phyloP scores from a whole-genome alignment of 2,888 invertebrate species.

The Callosobruchus maculatus region DNA sequence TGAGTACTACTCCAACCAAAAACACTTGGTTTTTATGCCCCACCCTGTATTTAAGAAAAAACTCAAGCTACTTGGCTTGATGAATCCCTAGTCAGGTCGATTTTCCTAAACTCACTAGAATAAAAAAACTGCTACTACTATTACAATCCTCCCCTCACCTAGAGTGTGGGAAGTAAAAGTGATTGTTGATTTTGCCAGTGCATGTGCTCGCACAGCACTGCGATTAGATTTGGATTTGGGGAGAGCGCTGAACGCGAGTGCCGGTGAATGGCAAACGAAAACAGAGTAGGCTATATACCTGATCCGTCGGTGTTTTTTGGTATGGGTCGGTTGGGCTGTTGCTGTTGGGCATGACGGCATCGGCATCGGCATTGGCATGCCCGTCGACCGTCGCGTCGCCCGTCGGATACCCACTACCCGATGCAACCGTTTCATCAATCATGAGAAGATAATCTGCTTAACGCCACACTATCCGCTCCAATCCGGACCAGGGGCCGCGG shows the following conservation, averaged over 20 bases:
- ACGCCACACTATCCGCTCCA: constrained; percentile 53
- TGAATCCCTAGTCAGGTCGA: no score
- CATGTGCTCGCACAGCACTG: constrained; percentile 13
- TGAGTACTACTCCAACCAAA: no score
- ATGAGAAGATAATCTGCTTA: constrained; percentile 64
- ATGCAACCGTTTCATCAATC: constrained; percentile 56
- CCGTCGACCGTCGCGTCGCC: no score
- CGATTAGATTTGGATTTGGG: constrained; percentile 9
- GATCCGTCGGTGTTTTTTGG: constrained; percentile 18
- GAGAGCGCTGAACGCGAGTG: neutral
- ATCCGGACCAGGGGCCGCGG: constrained; percentile 33
- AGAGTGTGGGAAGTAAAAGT: no score
- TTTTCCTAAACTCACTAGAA: no score
- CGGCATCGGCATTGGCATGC: neutral
- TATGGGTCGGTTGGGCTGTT: neutral
- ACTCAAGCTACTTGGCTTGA: no score
- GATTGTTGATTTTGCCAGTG: constrained; percentile 30
- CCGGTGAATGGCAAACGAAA: constrained; percentile 23
- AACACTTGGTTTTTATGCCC: no score
- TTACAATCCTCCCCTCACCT: no score
- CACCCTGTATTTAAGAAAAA: no score
- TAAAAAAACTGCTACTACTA: no score
- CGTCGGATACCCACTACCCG: constrained; percentile 33
- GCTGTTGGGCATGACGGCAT: neutral
- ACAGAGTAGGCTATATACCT: constrained; percentile 26